These are phyloP conservation scores for Leucania comma DNA, from an alignment of 2,888 invertebrate genomes.

Conservation along the genomic window DNA sequence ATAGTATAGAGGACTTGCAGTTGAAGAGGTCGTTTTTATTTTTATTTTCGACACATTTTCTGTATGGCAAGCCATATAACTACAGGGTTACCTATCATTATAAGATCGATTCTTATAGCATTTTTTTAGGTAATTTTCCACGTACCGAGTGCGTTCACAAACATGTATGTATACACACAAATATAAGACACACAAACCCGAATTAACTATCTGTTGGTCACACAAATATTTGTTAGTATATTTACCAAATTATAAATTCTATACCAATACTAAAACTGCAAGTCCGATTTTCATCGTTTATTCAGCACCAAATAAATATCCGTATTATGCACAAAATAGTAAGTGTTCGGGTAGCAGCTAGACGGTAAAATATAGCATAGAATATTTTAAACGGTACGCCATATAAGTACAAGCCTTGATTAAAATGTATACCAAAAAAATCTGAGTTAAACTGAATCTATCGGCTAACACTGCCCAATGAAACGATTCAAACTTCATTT, in stretches of 20 bases:
- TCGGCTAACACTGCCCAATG: conserved; percentile 2
- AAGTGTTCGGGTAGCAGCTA: conserved; percentile 58
- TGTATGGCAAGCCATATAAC: not conserved
- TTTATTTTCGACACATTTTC: not conserved
- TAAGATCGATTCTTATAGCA: not conserved
- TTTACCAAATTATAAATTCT: not conserved
- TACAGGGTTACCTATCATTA: not conserved
- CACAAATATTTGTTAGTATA: not conserved
- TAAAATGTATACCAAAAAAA: conserved; percentile 45
- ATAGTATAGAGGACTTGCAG: conserved; percentile 41
- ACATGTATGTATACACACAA: too few species aligned
- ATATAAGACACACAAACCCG: too few species aligned
- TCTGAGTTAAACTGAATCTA: not conserved
- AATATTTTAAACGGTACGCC: conserved; percentile 46
- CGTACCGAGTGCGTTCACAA: too few species aligned
- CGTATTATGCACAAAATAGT: conserved; percentile 56
- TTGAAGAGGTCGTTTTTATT: not conserved
- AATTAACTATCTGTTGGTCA: too few species aligned
- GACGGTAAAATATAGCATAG: conserved; percentile 45
- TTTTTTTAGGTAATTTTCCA: too few species aligned
- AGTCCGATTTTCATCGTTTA: conserved; percentile 50
- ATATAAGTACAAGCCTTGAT: conserved; percentile 46
- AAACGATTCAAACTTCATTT: conserved; percentile 19
- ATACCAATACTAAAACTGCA: conserved; percentile 22
- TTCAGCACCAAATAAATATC: conserved; percentile 56